phyloP scores from a whole-genome alignment of 2,888 invertebrate genomes.

The Amblyjoppa fuscipennis region DNA sequence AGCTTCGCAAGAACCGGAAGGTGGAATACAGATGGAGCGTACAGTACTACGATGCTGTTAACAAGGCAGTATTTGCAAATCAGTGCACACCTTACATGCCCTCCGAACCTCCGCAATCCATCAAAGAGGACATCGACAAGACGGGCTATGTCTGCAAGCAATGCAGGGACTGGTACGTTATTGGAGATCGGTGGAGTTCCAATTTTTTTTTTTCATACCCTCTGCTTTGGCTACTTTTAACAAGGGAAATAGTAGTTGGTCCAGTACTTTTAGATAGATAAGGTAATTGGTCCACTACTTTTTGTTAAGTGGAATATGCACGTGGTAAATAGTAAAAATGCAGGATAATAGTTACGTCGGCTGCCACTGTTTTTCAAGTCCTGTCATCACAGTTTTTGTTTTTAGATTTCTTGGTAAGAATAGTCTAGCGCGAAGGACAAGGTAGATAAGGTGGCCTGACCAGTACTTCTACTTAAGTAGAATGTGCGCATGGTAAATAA shows the following conservation, averaged over 20 bases:
- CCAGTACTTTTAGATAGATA: neutral
- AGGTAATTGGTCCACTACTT: neutral
- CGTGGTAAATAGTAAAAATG: too few relatives aligned
- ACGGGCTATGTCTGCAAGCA: conserved; percentile 76
- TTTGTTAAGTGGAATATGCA: neutral
- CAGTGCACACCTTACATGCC: conserved; percentile 75
- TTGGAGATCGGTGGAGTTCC: too few relatives aligned
- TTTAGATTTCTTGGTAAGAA: too few relatives aligned
- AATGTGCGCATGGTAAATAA: too few relatives aligned
- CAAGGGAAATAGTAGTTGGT: neutral
- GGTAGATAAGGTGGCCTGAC: too few relatives aligned
- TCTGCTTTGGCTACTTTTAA: neutral
- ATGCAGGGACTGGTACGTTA: conserved; percentile 81
- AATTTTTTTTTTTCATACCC: neutral
- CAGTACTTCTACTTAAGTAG: too few relatives aligned
- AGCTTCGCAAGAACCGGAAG: conserved; percentile 75
- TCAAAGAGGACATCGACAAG: conserved; percentile 70
- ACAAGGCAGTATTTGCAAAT: conserved; percentile 77
- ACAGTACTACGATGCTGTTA: conserved; percentile 76
- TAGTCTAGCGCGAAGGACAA: too few relatives aligned
- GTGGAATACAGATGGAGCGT: conserved; percentile 74
- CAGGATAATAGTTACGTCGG: too few relatives aligned
- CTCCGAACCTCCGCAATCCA: conserved; percentile 73
- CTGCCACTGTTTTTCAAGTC: too few relatives aligned
- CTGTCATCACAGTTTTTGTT: too few relatives aligned